phyloP scores from a whole-genome alignment of 2,797 vertebrate species.

The Sebastes hopkinsi region DNA sequence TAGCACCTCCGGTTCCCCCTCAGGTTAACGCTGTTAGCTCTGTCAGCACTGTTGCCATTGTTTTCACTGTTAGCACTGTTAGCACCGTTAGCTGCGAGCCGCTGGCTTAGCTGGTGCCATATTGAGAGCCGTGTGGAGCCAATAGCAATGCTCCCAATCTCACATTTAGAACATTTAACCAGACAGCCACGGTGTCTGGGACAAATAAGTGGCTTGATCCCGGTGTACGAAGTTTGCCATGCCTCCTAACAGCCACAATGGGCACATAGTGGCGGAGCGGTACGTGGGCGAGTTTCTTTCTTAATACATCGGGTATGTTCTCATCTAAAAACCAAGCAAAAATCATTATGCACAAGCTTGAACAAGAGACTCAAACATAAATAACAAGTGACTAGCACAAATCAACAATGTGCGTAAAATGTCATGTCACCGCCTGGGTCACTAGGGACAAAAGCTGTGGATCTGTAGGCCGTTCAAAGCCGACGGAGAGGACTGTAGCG shows the following conservation, averaged over 20 bases:
- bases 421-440: slow-evolving; percentile 63
- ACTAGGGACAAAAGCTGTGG: slow-evolving; percentile 43
- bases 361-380: slow-evolving; percentile 59
- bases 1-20: no score
- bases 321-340: slow-evolving; percentile 16
- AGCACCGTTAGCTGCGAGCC: no score
- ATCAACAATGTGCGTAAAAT: slow-evolving; percentile 66
- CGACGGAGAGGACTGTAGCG: slow-evolving; percentile 56
- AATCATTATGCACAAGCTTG: slow-evolving; percentile 17
- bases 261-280: not conserved
- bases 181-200: not conserved
- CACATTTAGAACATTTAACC: not conserved
- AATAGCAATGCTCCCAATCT: not conserved
- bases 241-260: not conserved
- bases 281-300: slow-evolving; percentile 13
- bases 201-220: not conserved
- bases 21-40: no score
- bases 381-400: slow-evolving; percentile 47
- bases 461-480: slow-evolving; percentile 70
- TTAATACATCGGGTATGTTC: not conserved
- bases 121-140: not conserved
- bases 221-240: not conserved
- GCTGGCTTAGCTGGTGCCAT: not conserved
- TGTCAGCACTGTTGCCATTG: no score
- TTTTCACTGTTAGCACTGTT: no score